These are phyloP conservation scores for Chirona hameri DNA, from an alignment of 2,888 invertebrate species.

Conservation along the genomic window DNA sequence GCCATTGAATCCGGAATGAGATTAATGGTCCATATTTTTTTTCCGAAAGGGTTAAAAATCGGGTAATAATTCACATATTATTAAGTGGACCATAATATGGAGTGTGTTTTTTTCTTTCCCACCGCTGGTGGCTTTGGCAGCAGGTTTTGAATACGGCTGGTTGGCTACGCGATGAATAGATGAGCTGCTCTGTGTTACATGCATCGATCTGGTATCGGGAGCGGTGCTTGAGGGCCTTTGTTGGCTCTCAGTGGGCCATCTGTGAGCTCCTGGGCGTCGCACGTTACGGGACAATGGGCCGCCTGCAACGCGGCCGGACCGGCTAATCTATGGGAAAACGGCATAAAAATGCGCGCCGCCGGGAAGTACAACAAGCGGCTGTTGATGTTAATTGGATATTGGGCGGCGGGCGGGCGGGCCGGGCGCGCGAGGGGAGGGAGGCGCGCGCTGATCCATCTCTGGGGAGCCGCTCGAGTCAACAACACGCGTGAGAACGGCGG, in stretches of 20 bases:
- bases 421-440: slow-evolving; percentile 29
- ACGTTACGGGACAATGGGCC: not conserved
- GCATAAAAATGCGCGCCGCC: slow-evolving; percentile 11
- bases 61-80: slow-evolving; percentile 23
- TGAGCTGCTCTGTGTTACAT: not conserved
- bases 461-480: slow-evolving; percentile 31
- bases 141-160: not conserved
- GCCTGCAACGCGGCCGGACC: not conserved
- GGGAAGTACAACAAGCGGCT: slow-evolving; percentile 27
- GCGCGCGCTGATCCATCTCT: slow-evolving; percentile 28
- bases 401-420: not conserved
- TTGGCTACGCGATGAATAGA: not conserved
- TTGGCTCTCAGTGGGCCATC: not conserved
- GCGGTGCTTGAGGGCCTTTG: slow-evolving; percentile 12
- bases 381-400: slow-evolving; percentile 29
- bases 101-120: not conserved
- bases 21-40: not conserved
- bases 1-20: not conserved
- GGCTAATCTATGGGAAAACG: slow-evolving; percentile 4
- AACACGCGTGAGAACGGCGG: slow-evolving; percentile 28
- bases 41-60: slow-evolving; percentile 27
- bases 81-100: not conserved
- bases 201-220: slow-evolving; percentile 25
- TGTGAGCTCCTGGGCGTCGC: not conserved
- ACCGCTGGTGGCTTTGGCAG: not conserved